Base-by-base conservation (phyloP, 2,797 vertebrate genomes). In the Pangasius mekongensis region DNA sequence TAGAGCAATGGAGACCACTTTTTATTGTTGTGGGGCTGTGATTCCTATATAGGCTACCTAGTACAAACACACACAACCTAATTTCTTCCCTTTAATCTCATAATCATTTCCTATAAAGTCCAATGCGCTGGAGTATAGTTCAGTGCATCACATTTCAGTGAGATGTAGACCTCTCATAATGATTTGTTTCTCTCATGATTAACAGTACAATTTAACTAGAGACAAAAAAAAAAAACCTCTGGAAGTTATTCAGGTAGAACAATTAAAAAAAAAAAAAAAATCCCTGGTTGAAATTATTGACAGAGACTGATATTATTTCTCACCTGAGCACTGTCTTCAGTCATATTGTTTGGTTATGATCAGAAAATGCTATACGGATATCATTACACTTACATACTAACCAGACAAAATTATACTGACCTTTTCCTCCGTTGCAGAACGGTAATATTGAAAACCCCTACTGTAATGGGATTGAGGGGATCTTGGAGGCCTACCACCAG, bases 401-500 rank as follows among this genome's bases (percentile, higher is more conserved):
- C 60, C 83, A 54, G 47, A 66, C 8, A 66, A 30, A 49, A 47
- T 20, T 14, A 60, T 43, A 27, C 33, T 82, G 13, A n/a, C 3
- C n/a, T 82, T 60, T 36, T 81, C 18, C 64, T 90, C 20, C 86
- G 33, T 87, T 86, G 62, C 93, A 99, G 98, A 99, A 99, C 3
- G 98, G 97, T 43, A 97, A 98, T 90, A 95, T 96, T 13, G 97
- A 98, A 92, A 98, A 99, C 94, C 98, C 98, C 0, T 98, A 98
- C 0, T 99, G 98, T 91, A 95, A 96, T 0, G 98, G 98, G 5
- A 99, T 99, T 0, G 97, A 99, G 69, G 98, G 98, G 1, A 98
- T 99, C 89, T 93, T 99, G 82, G 98, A 98, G 90, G 98, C 98
- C 0, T 99, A 99, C 77, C 98, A 99, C 94, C 96, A 96, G 94